Base-by-base conservation (phyloP, 2,113 vertebrate species). In the Tamias sibiricus region DNA sequence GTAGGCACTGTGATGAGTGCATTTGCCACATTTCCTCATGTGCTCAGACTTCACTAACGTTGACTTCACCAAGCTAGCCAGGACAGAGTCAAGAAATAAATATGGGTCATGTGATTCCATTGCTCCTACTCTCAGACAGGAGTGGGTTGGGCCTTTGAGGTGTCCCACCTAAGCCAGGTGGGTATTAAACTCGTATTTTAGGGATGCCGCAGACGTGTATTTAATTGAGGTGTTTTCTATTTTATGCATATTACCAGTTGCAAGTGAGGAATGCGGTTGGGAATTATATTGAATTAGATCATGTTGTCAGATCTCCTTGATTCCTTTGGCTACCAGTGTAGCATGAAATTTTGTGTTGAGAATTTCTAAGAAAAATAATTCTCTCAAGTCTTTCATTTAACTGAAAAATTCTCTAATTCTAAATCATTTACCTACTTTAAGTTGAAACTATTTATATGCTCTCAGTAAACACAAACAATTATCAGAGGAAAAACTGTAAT, bases 381-480 rank as follows among this genome's bases (percentile, higher is more conserved):
- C 59, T 69, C 35, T 72, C 49, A 62, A 35, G 69, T 77, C 20
- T 76, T 83, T 82, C 72, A 44, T 54, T 64, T 84, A 66, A 75
- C n/a, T 71, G 82, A 81, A 64, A 42, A 57, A 8, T 57, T n/a
- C 19, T 54, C 42, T 87, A 71, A 80, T 89, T 95, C 72, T 69
- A 94, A 89, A 86, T 57, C 28, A 68, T 92, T 62, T n/a, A 64
- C 69, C 71, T 80, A 7, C 40, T 94, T 92, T 77, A 42, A 80
- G 68, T 49, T 92, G 6, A 77, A 93, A 57, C 54, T 7, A 24
- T 77, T 40, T 59, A 20, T 64, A 8, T 87, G 69, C 32, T 42
- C 49, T 28, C 17, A 64, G 9, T 77, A 82, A 47, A 69, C 35
- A 24, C n/a, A 76, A 64, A 89, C 22, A 71, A 11, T 52, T 68